Evolutionary conservation across 2,888 invertebrate genomes (phyloP).

Genomic region (Drosophila melanosoma): DNA sequence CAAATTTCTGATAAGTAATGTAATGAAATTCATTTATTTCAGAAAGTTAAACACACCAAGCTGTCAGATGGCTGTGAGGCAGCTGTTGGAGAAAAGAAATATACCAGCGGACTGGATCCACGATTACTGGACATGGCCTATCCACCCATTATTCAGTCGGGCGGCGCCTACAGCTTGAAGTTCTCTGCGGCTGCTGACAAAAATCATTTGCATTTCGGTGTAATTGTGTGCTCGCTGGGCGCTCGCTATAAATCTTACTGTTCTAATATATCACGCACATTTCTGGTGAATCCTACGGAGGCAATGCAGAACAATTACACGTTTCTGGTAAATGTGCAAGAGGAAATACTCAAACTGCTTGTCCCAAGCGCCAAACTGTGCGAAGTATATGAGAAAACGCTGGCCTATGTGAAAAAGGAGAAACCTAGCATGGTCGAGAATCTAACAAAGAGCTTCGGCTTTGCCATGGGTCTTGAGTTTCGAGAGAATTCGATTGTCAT

Average conservation of each 20-base stretch:
- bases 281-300: conserved; percentile 96
- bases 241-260: conserved; percentile 98
- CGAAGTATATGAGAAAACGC: conserved; percentile 93
- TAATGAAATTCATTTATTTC: conserved; percentile 71
- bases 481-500: conserved; percentile 97
- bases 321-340: conserved; percentile 94
- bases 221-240: conserved; percentile 97
- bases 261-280: conserved; percentile 97
- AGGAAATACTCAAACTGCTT: conserved; percentile 94
- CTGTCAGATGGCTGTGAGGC: conserved; percentile 97
- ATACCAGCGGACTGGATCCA: conserved; percentile 95
- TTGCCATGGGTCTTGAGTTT: conserved; percentile 99
- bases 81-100: conserved; percentile 97
- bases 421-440: conserved; percentile 94
- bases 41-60: conserved; percentile 98
- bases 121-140: conserved; percentile 98
- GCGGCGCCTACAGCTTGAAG: conserved; percentile 98
- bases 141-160: conserved; percentile 99
- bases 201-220: conserved; percentile 96
- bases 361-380: conserved; percentile 93
- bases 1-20: background rate
- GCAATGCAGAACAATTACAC: conserved; percentile 94
- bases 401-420: conserved; percentile 93
- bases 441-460: conserved; percentile 97
- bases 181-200: conserved; percentile 98